phyloP scores from a whole-genome alignment of 2,797 vertebrate species.

The Hippopotamyrus pictus region DNA sequence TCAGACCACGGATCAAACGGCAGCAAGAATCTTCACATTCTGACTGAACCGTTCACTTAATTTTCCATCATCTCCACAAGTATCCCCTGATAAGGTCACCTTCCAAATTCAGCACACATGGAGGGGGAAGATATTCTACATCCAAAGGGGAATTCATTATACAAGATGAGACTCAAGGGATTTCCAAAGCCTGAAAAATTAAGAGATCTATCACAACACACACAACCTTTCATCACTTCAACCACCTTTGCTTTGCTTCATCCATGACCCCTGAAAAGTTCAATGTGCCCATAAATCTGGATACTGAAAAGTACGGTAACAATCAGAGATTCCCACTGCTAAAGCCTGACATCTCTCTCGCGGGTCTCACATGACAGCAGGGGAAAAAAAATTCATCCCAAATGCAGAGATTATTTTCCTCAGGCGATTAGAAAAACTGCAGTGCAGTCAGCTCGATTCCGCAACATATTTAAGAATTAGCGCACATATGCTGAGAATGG shows the following conservation, averaged over 20 bases:
- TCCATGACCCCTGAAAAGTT: not conserved
- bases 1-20: not conserved
- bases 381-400: not conserved
- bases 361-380: not conserved
- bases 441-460: not conserved
- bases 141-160: not conserved
- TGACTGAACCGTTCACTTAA: not conserved
- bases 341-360: not conserved
- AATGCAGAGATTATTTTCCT: not conserved
- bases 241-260: not conserved
- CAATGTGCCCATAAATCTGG: not conserved
- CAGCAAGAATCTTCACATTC: not conserved
- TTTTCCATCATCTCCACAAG: not conserved
- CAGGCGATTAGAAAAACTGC: not conserved
- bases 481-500: not conserved
- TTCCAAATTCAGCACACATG: not conserved
- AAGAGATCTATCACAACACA: not conserved
- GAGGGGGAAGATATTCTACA: not conserved
- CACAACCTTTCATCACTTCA: not conserved
- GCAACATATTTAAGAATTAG: constrained; percentile 9
- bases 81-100: not conserved
- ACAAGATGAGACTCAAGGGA: not conserved
- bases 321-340: not conserved
- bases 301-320: not conserved
- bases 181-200: not conserved